Evolutionary conservation across 2,113 vertebrate genomes (phyloP).

Genomic region (Caloenas nicobarica): DNA sequence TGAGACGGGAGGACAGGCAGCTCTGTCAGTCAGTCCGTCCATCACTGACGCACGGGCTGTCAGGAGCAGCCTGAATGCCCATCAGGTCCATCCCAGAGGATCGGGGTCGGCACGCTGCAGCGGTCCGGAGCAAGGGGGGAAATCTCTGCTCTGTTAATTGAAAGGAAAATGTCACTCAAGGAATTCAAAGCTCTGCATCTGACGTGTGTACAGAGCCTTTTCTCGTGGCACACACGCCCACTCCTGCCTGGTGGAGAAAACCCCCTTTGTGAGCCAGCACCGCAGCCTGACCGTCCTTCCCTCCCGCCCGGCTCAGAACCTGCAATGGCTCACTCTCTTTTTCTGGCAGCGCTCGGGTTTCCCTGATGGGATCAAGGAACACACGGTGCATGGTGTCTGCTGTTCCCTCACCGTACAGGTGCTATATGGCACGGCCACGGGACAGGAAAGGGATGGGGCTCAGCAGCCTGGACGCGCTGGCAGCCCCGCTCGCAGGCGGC

Average conservation of each 20-base stretch:
- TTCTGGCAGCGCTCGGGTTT: too few relatives aligned
- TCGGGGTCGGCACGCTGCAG: background rate
- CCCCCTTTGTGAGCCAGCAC: background rate
- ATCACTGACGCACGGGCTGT: background rate
- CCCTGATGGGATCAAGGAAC: background rate
- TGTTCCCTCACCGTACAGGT: background rate
- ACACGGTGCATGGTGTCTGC: too few relatives aligned
- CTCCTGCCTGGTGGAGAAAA: background rate
- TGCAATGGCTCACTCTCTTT: too few relatives aligned
- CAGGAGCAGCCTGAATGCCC: background rate
- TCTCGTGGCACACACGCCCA: background rate
- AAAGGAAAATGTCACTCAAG: background rate
- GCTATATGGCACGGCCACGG: fast-evolving
- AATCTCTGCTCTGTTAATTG: background rate
- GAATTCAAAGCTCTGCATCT: background rate
- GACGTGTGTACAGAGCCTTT: background rate
- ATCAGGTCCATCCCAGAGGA: background rate
- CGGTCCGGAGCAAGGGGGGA: background rate
- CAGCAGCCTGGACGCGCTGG: fast-evolving
- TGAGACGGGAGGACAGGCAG: background rate
- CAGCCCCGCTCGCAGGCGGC: background rate
- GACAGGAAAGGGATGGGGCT: background rate
- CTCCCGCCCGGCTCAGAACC: background rate
- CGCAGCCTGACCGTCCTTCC: background rate
- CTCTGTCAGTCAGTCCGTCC: background rate